These are phyloP conservation scores for Rhinoptilus africanus DNA, from an alignment of 2,113 vertebrate species.

Conservation along the genomic window DNA sequence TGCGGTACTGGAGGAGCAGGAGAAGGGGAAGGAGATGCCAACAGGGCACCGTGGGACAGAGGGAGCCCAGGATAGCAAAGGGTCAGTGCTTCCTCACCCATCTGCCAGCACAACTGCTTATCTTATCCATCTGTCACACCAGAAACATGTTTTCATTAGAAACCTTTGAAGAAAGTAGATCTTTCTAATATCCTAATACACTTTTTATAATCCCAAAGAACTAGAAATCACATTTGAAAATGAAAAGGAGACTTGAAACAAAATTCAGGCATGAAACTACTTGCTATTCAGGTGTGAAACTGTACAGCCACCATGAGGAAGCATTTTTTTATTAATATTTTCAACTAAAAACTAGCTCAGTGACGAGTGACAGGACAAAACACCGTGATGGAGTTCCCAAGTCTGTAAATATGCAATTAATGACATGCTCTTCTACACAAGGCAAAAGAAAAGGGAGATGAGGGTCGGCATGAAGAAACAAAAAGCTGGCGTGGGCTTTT, in stretches of 20 bases:
- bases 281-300: neutral
- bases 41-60: neutral
- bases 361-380: neutral
- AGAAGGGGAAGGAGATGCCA: neutral
- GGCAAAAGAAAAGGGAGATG: too few species aligned
- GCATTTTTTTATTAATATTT: neutral
- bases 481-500: neutral
- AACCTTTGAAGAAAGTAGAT: neutral
- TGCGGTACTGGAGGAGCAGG: neutral
- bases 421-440: accelerated
- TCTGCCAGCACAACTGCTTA: neutral
- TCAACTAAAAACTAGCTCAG: neutral
- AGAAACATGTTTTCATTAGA: neutral
- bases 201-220: neutral
- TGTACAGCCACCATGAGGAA: neutral
- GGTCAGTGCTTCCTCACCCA: neutral
- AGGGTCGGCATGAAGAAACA: neutral
- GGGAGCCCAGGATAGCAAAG: neutral
- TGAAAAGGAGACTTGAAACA: neutral
- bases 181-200: neutral
- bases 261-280: neutral
- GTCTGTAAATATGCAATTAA: neutral
- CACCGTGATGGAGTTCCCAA: neutral
- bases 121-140: neutral
- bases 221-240: neutral